Evolutionary conservation across 2,113 vertebrate genomes (phyloP), one percentile per base, ranked within the genome.

Genomic region (Hippotragus niger): DNA sequence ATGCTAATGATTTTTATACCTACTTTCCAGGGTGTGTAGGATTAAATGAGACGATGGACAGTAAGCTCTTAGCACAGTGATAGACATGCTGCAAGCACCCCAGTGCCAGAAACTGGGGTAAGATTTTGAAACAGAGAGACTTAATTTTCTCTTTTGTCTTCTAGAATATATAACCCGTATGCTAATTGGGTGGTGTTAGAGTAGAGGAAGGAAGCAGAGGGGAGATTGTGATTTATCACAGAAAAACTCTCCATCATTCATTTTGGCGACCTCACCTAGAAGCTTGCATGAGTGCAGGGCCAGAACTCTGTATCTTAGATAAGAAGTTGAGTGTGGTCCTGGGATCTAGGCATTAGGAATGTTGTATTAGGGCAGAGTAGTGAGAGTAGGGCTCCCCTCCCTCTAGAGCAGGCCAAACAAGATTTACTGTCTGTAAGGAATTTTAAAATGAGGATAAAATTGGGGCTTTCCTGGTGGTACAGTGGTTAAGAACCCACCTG

Each of bases 11-110:
- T 84, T 36, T 85, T 90, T 50, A 21, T 15, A 47, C n/a, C 31
- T 74, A 21, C 60, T 92, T 82, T 25, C 40, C 17, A 19, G 58
- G 1, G 25, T 17, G 67, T 7, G 1, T 6, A 21, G 67, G 71
- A 86, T 74, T 67, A 33, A 45, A 19, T 1, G n/a, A 85, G 71
- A 50, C 6, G 2, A 53, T 17, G n/a, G 76, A 27, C 15, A 23
- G 16, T 19, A 21, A 45, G 12, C n/a, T 50, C 43, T 58, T 25
- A 10, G 50, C 7, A 12, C 6, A 5, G 21, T 16, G 21, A 9
- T 1, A 16, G 85, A 19, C 27, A 5, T 2, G 2, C 3, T 0
- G 40, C n/a, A 40, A 55, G 45, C 33, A 1, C 3, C 0, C 17
- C 8, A 4, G 21, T 50, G 71, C 67, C 2, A 21, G 33, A 14